These are phyloP conservation scores for Tachina lurida DNA, from an alignment of 2,888 invertebrate species.

Conservation along the genomic window DNA sequence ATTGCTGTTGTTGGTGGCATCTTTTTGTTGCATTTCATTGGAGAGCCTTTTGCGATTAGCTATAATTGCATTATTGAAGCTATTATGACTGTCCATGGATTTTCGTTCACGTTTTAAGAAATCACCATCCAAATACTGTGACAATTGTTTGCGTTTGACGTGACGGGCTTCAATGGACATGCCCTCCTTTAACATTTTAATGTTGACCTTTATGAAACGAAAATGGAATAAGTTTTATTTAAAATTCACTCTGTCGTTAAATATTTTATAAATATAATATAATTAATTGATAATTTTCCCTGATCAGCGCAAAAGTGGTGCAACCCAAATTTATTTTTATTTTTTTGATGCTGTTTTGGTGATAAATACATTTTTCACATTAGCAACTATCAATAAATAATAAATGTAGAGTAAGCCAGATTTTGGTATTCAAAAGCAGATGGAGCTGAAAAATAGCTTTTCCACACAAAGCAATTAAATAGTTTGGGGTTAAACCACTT, in stretches of 20 bases:
- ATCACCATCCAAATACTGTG: conserved; percentile 88
- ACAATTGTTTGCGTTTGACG: conserved; percentile 91
- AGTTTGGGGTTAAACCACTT: no score
- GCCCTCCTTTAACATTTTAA: conserved; percentile 87
- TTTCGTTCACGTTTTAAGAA: conserved; percentile 89
- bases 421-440: no score
- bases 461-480: no score
- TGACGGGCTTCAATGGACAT: conserved; percentile 94
- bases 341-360: no score
- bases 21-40: conserved; percentile 77
- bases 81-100: conserved; percentile 84
- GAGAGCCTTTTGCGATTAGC: conserved; percentile 82
- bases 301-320: no score
- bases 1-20: conserved; percentile 73
- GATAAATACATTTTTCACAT: no score
- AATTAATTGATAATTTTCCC: background rate
- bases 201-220: conserved; percentile 82
- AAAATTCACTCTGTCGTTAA: background rate
- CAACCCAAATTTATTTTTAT: no score
- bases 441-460: no score
- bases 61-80: conserved; percentile 80
- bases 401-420: no score
- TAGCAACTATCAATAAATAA: no score
- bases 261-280: background rate
- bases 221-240: background rate